A percentile compares a stretch with the other conserved stretches of the same genome.
These are phyloP conservation scores for Caretta caretta DNA, from an alignment of 2,113 vertebrate genomes.

Conservation along the genomic window DNA sequence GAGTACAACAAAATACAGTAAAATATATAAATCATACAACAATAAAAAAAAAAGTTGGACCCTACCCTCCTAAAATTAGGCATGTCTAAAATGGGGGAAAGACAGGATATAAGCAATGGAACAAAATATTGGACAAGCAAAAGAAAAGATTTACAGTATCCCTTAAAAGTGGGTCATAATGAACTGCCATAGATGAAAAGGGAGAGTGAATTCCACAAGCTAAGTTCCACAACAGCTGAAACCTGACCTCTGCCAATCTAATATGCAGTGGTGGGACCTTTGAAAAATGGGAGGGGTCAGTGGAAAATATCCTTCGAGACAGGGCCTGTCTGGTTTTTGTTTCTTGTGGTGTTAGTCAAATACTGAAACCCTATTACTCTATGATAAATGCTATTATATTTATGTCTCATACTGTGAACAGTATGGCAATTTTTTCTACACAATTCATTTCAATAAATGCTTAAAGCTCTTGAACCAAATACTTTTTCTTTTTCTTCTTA, in stretches of 20 bases:
- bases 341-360: conserved; percentile 26
- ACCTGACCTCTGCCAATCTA: not conserved
- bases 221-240: not conserved
- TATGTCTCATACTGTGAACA: conserved; percentile 29
- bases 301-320: not conserved
- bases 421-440: conserved; percentile 14
- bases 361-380: conserved; percentile 15
- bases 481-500: conserved; percentile 7
- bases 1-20: not conserved
- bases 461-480: conserved; percentile 12
- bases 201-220: not conserved
- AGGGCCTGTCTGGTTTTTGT: not conserved
- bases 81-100: not conserved
- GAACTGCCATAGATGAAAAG: not conserved
- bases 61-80: not conserved
- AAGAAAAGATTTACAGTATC: not conserved
- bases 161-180: not conserved
- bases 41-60: not conserved
- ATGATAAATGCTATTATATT: conserved; percentile 31
- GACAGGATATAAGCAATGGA: not conserved
- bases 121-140: not conserved
- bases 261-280: not conserved
- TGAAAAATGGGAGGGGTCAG: not conserved
- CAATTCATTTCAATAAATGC: conserved; percentile 31
- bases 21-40: not conserved